A percentile compares a stretch with the other conserved stretches of the same genome.
Conservation (phyloP, 23 tunicate species). For the Styela clava region DNA sequence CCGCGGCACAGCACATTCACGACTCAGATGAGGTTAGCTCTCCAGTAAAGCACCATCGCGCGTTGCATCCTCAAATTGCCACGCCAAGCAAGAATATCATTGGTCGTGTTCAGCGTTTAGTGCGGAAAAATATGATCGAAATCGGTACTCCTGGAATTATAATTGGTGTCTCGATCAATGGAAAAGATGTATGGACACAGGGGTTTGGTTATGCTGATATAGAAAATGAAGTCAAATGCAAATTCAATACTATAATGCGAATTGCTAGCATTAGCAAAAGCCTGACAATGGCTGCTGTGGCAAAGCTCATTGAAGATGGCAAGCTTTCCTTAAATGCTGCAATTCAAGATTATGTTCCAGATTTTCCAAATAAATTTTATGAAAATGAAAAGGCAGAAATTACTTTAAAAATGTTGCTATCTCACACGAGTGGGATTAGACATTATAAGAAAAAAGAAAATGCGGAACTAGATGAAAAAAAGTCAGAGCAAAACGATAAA, state of each 20-base stretch:
- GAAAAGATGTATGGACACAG: constrained; percentile 65
- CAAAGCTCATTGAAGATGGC: constrained; percentile 50
- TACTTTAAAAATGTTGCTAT: constrained; percentile 36
- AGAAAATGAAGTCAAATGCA: constrained; percentile 65
- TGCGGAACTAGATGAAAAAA: neutral
- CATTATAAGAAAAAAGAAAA: constrained; percentile 43
- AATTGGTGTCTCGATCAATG: constrained; percentile 72
- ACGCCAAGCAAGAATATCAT: too few species aligned
- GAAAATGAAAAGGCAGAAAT: constrained; percentile 34
- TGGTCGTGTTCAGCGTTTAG: neutral
- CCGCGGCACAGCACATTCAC: too few species aligned
- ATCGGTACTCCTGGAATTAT: constrained; percentile 82
- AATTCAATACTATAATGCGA: constrained; percentile 53
- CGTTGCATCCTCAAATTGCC: too few species aligned
- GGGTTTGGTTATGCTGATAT: constrained; percentile 77
- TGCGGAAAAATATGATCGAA: constrained; percentile 33
- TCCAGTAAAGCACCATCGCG: too few species aligned
- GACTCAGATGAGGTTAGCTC: too few species aligned
- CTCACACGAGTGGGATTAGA: constrained; percentile 56
- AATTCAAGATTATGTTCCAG: constrained; percentile 61
- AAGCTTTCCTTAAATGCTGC: constrained; percentile 45
- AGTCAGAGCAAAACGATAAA: neutral
- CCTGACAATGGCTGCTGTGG: constrained; percentile 51
- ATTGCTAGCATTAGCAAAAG: constrained; percentile 87
- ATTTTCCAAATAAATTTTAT: constrained; percentile 52